Conservation (phyloP, 2,888 invertebrate species). For the Drosophila recens region DNA sequence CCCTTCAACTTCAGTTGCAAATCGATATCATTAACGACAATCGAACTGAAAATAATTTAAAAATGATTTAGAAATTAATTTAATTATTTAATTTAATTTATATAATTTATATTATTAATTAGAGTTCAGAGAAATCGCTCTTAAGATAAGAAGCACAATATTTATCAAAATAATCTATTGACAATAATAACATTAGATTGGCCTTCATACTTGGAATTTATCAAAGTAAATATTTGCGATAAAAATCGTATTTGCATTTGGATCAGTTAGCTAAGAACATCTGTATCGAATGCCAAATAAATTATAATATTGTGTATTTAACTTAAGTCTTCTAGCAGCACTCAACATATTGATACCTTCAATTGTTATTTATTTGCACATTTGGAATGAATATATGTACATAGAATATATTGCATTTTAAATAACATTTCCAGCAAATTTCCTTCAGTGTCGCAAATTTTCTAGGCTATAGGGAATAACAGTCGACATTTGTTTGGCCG, state of each 20-base stretch:
- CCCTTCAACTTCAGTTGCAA: too few species aligned
- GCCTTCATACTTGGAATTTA: neutral
- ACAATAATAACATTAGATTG: neutral
- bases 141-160: neutral
- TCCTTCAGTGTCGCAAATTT: neutral
- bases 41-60: neutral
- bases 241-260: neutral
- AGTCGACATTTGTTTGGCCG: constrained; percentile 8
- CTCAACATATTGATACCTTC: neutral
- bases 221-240: neutral
- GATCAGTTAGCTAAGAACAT: neutral
- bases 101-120: neutral
- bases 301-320: neutral
- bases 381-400: constrained; percentile 7
- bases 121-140: neutral
- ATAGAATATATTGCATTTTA: neutral
- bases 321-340: neutral
- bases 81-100: too few species aligned
- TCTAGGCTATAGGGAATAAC: neutral
- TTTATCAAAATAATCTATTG: neutral
- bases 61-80: neutral
- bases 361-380: constrained; percentile 24
- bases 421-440: constrained; percentile 4
- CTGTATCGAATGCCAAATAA: neutral
- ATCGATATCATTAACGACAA: neutral